Conservation (phyloP, 2,113 vertebrate species). For the Furnarius figulus region DNA sequence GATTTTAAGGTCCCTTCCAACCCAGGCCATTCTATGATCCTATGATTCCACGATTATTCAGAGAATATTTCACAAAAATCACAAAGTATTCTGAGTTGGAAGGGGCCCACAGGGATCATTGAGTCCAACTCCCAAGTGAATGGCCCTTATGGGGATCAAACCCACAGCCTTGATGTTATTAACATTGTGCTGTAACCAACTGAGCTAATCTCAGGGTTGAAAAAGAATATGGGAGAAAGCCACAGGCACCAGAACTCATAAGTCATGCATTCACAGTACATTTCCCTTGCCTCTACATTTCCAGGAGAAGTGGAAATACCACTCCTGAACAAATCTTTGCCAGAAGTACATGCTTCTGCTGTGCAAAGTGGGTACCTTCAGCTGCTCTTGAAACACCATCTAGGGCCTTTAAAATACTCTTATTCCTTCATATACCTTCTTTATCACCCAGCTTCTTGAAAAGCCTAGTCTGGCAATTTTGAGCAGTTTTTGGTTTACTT, state of each 20-base stretch:
- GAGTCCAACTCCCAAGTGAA: not conserved
- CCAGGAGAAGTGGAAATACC: not conserved
- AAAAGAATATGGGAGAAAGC: not conserved
- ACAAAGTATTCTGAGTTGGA: not conserved
- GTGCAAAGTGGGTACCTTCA: not conserved
- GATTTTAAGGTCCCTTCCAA: not conserved
- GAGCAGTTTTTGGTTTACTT: not conserved
- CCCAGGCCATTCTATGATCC: not conserved
- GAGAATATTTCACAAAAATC: not conserved
- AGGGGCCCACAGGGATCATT: not conserved
- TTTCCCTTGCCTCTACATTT: not conserved
- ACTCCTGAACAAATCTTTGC: not conserved
- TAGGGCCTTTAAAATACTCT: not conserved
- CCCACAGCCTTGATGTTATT: not conserved
- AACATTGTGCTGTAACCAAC: not conserved
- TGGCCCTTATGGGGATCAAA: not conserved
- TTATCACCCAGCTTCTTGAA: not conserved
- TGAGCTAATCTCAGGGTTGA: not conserved
- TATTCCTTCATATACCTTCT: not conserved
- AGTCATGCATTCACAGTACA: not conserved
- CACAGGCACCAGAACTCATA: not conserved
- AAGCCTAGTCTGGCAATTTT: not conserved
- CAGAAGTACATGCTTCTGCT: not conserved
- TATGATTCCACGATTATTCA: not conserved
- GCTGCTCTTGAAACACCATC: not conserved